Evolutionary conservation across 2,113 vertebrate genomes (phyloP), one percentile per base, ranked within the genome.

Genomic region (Psettodes erumei): DNA sequence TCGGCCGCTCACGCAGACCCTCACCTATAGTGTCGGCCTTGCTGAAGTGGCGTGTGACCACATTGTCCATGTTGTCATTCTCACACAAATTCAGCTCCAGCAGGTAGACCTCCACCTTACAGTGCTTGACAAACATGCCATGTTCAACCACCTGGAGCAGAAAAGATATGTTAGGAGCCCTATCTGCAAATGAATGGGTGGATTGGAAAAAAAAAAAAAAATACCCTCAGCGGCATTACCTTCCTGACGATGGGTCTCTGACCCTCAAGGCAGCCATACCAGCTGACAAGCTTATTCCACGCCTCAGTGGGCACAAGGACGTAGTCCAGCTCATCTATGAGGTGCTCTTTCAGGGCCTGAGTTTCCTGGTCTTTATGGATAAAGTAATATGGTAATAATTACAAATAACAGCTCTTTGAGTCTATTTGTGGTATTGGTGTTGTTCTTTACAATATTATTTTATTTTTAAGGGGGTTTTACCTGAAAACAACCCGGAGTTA

Each of bases 51-150:
- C 96, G 95, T 11, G 95, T 96, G 60, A 97, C 74, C 25, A 96
- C 86, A 21, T 95, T 96, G 54, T 96, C 94, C 48, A 96, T 95
- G 88, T 99, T 93, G 0, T 95, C 95, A 86, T 96, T 96, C 82
- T 98, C 96, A 18, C 97, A 98, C 64, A 99, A 89, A 87, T 98
- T 99, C 81, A 99, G 90, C 85, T 99, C 98, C 58, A 98, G 88
- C 79, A 98, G 94, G 91, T 99, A 99, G 56, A 99, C 97, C 80
- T 99, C 98, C 38, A 99, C 98, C 80, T 99, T 98, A 83, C 96
- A 99, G 88, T 99, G 96, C 90, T 99, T 99, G 61, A 98, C 97
- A 93, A 99, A 99, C 83, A 98, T 94, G 73, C 98, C 98, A 10
- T 98, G 96, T 85, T 99, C 98, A 77, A 99, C 96, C 33, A 99